These are phyloP conservation scores for Gryllus bimaculatus DNA, from an alignment of 1,140 invertebrate genomes.

Conservation along the genomic window DNA sequence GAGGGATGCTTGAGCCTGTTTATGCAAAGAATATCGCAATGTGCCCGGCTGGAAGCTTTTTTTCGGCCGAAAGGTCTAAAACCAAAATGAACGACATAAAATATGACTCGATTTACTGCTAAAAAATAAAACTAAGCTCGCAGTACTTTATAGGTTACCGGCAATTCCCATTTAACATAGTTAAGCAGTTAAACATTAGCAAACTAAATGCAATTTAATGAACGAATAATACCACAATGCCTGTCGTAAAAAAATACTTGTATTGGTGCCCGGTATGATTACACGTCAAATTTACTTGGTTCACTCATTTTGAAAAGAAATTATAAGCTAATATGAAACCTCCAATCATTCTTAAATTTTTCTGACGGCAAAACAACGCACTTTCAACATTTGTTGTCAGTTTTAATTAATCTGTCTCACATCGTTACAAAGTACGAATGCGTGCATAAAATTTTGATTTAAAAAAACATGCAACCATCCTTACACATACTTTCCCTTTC, in stretches of 20 bases:
- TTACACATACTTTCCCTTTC: conserved; percentile 58
- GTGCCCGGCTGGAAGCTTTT: conserved; percentile 88
- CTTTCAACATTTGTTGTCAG: not conserved
- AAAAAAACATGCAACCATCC: not conserved
- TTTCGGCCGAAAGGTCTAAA: conserved; percentile 78
- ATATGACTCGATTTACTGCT: not conserved
- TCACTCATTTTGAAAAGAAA: not conserved
- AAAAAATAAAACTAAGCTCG: too few relatives aligned
- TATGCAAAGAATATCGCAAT: conserved; percentile 82
- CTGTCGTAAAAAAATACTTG: not conserved
- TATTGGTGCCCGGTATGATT: too few relatives aligned
- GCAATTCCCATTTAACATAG: not conserved
- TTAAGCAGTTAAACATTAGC: not conserved
- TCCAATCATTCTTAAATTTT: not conserved
- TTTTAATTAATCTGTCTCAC: not conserved
- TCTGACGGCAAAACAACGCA: not conserved
- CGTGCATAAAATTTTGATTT: not conserved
- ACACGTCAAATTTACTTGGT: too few relatives aligned
- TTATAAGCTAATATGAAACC: not conserved
- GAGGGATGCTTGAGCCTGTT: conserved; percentile 86
- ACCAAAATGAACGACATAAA: not conserved
- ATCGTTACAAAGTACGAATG: too few relatives aligned
- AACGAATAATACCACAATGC: not conserved
- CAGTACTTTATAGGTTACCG: not conserved
- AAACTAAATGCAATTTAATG: not conserved